A percentile compares a stretch with the other conserved stretches of the same genome.
Evolutionary conservation across 2,888 invertebrate genomes (phyloP).

Genomic region (Crocallis elinguaria): DNA sequence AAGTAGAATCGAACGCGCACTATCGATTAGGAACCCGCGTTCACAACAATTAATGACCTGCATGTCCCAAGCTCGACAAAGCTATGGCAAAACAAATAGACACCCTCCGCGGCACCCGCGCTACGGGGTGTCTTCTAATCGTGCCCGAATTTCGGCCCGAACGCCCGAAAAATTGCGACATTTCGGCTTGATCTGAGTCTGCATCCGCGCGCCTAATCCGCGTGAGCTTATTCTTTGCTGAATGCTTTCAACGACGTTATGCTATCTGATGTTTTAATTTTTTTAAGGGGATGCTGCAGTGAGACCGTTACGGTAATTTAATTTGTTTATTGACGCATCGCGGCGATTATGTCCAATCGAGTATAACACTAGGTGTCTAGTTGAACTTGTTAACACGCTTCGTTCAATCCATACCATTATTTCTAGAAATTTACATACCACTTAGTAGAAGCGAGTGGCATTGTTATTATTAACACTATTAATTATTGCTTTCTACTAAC

Average conservation of each 20-base stretch:
- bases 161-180: not conserved
- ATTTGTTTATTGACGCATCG: not conserved
- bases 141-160: slow-evolving; percentile 27
- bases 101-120: slow-evolving; percentile 72
- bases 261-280: not conserved
- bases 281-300: not conserved
- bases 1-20: slow-evolving; percentile 83
- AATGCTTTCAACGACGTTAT: not conserved
- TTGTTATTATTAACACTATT: not conserved
- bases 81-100: slow-evolving; percentile 85
- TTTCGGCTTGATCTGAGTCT: not conserved
- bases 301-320: not conserved
- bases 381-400: not conserved
- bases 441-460: not conserved
- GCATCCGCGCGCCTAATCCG: not conserved
- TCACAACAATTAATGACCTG: slow-evolving; percentile 85
- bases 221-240: not conserved
- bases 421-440: not conserved
- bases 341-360: not conserved
- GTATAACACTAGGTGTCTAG: not conserved
- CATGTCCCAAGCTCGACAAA: slow-evolving; percentile 82
- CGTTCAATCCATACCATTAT: not conserved
- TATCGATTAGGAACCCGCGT: slow-evolving; percentile 83
- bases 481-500: not conserved
- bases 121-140: slow-evolving; percentile 60